phyloP scores from a whole-genome alignment of 2,113 vertebrate genomes.

The Sinosuthora webbiana region DNA sequence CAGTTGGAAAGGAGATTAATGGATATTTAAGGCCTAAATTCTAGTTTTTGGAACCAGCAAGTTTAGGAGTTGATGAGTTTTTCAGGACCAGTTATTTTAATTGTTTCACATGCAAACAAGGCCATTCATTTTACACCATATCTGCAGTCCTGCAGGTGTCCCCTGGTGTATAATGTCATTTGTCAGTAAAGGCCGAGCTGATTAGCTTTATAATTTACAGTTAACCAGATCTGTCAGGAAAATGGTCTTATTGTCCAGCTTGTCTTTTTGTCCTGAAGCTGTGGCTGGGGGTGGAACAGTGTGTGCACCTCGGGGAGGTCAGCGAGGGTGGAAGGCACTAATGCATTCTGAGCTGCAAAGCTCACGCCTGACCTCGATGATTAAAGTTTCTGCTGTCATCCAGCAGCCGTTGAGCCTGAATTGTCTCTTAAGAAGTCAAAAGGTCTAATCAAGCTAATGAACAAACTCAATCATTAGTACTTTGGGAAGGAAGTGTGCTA shows the following conservation, averaged over 20 bases:
- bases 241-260: not conserved
- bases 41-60: not conserved
- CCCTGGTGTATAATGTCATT: not conserved
- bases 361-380: conserved; percentile 55
- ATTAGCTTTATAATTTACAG: conserved; percentile 44
- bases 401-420: conserved; percentile 45
- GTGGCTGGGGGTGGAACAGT: not conserved
- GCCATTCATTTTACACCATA: not conserved
- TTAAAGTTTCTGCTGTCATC: conserved; percentile 42
- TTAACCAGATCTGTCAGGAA: conserved; percentile 14
- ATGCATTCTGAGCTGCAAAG: conserved; percentile 20
- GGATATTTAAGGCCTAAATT: not conserved
- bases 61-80: not conserved
- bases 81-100: not conserved
- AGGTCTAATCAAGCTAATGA: conserved; percentile 65
- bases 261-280: not conserved
- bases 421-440: conserved; percentile 59
- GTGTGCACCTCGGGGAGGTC: not conserved
- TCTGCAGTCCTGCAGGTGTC: not conserved
- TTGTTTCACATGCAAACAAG: not conserved
- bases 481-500: conserved; percentile 3
- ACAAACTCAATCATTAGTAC: conserved; percentile 49
- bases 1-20: not conserved
- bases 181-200: conserved; percentile 4
- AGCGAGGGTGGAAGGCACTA: conserved; percentile 4